Base-by-base conservation (phyloP, 2,113 vertebrate genomes). In the Peromyscus leucopus region DNA sequence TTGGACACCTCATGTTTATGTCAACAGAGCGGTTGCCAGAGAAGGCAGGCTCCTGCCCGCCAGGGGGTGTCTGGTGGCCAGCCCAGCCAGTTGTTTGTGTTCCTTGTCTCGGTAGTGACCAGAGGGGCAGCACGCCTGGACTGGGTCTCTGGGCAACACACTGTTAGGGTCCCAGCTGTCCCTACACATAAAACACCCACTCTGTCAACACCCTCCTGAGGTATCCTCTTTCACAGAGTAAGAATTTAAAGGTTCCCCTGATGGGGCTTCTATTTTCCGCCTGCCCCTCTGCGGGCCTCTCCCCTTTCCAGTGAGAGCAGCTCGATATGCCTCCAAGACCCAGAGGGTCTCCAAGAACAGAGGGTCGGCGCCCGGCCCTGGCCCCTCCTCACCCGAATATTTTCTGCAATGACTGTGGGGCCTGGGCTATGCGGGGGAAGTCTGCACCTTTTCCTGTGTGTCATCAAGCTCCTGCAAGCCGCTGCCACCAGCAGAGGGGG, bases 81-180 rank as follows among this genome's bases (percentile, higher is more conserved):
- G 76, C n/a, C 69, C 2, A 5, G 69, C 51, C 63, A 8, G 24
- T 95, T 97, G 97, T 98, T 97, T 98, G 97, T 98, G 91, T 98
- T 91, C 85, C 90, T 97, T 4, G 94, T 98, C 97, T 95, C 98
- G 5, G 98, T 98, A 96, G 99, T 98, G 98, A 99, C 98, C 72
- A 17, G 83, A 97, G 94, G 96, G 97, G 87, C 55, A 67, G 96
- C 74, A 88, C 3, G 75, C 95, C 96, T 94, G 21, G 93, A 42
- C 98, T 96, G 15, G 59, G 98, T 99, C 89, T 97, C 98, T 51
- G 96, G 98, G 98, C 98, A 98, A 98, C 22, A 51, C 65, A 55
- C 98, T 98, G 98, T 98, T 98, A 95, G 97, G 98, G 97, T 97
- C 97, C 97, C 98, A 99, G 98, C 98, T 99, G 99, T 98, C 98